A percentile compares a stretch with the other conserved stretches of the same genome.
Conservation (phyloP, 1,140 invertebrate genomes). For the Phymorhynchus buccinoides region DNA sequence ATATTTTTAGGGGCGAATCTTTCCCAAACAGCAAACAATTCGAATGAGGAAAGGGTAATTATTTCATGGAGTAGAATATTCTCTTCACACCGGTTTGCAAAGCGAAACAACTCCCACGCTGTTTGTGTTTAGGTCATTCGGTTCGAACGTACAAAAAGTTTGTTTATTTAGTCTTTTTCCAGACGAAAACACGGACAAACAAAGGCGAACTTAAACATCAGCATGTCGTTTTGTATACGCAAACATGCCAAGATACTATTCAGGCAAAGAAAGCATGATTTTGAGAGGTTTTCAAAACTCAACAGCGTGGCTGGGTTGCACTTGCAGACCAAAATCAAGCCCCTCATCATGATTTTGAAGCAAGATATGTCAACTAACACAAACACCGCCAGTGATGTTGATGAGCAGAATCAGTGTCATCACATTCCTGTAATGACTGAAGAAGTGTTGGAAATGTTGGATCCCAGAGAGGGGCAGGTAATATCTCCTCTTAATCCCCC, state of each 20-base stretch:
- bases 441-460: slow-evolving; percentile 52
- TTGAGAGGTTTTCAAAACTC: not conserved
- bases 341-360: no score
- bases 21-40: no score
- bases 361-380: not conserved
- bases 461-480: slow-evolving; percentile 56
- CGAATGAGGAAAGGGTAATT: no score
- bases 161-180: not conserved
- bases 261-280: not conserved
- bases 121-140: no score
- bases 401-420: slow-evolving; percentile 8
- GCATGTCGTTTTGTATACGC: slow-evolving; percentile 24
- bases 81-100: no score
- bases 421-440: slow-evolving; percentile 64
- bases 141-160: no score
- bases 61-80: no score
- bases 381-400: not conserved
- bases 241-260: slow-evolving; percentile 5
- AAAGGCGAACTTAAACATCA: not conserved
- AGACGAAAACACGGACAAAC: not conserved
- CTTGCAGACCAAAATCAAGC: no score
- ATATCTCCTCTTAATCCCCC: no score
- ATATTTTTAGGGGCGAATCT: no score
- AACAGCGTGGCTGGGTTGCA: no score
- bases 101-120: not conserved